Conservation (phyloP, 2,113 vertebrate species). For the Meleagris gallopavo region DNA sequence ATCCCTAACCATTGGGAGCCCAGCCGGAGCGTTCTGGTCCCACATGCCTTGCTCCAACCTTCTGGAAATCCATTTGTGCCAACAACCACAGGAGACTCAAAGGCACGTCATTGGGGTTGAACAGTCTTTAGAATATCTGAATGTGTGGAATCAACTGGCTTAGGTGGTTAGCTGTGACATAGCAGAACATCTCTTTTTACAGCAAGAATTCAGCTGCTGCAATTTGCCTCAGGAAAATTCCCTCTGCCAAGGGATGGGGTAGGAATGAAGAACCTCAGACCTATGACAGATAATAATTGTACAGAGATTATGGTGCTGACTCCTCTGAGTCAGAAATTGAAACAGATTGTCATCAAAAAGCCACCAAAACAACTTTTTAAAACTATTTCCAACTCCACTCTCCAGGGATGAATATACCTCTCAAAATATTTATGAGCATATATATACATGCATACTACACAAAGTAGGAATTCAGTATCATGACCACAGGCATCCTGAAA, state of each 20-base stretch:
- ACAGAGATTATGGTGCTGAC: not conserved
- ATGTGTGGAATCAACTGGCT: not conserved
- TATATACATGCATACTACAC: accelerated
- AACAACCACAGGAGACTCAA: not conserved
- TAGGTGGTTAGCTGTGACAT: not conserved
- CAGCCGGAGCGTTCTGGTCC: not conserved
- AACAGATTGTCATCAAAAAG: not conserved
- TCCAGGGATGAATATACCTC: not conserved
- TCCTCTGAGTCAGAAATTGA: not conserved
- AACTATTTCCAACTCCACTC: not conserved
- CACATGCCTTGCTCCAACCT: not conserved
- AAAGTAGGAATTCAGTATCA: not conserved
- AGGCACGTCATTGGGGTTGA: accelerated
- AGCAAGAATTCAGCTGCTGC: not conserved
- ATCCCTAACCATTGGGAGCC: not conserved
- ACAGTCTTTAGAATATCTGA: accelerated
- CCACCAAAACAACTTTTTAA: not conserved
- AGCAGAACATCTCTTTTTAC: not conserved
- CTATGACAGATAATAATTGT: not conserved
- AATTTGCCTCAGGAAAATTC: not conserved
- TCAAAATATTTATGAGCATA: not conserved
- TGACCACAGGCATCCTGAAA: not conserved
- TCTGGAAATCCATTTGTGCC: not conserved
- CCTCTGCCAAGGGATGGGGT: not conserved
- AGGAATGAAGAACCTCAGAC: not conserved